Percentiles rank a stretch among this genome's conserved stretches.
These are phyloP conservation scores for Pseudonaja textilis DNA, from an alignment of 2,113 vertebrate genomes.

Conservation along the genomic window DNA sequence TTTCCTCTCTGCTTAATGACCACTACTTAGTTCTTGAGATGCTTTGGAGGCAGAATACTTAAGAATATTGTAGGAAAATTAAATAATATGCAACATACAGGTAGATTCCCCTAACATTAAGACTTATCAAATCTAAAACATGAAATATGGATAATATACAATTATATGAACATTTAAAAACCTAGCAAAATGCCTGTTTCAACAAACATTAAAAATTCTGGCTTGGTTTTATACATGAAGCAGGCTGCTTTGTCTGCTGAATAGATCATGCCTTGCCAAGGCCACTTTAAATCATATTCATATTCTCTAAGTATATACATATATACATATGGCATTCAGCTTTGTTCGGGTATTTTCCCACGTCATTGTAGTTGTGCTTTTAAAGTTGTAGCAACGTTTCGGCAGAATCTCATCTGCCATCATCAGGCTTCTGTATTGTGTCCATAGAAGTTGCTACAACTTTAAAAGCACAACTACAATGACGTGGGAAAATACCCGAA, in stretches of 20 bases:
- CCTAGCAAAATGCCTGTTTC: neutral
- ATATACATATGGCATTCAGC: too few species aligned
- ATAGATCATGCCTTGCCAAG: neutral
- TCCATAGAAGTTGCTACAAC: too few species aligned
- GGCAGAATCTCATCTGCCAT: too few species aligned
- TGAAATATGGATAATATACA: neutral
- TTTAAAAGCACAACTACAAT: too few species aligned
- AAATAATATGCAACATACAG: neutral
- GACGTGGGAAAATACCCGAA: too few species aligned
- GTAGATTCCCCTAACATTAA: neutral
- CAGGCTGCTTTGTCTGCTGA: neutral
- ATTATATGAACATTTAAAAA: neutral
- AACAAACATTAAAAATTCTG: neutral
- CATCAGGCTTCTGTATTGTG: too few species aligned
- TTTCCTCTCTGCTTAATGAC: neutral
- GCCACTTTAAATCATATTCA: neutral
- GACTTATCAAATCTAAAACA: neutral
- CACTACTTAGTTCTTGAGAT: neutral
- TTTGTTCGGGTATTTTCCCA: too few species aligned
- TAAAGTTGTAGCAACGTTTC: too few species aligned
- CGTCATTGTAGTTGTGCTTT: too few species aligned
- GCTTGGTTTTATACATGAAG: neutral
- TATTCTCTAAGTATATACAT: neutral
- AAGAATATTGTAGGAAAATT: neutral
- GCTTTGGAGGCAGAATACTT: neutral